Conservation (phyloP, 2,888 invertebrate species). For the Rotaria socialis region DNA sequence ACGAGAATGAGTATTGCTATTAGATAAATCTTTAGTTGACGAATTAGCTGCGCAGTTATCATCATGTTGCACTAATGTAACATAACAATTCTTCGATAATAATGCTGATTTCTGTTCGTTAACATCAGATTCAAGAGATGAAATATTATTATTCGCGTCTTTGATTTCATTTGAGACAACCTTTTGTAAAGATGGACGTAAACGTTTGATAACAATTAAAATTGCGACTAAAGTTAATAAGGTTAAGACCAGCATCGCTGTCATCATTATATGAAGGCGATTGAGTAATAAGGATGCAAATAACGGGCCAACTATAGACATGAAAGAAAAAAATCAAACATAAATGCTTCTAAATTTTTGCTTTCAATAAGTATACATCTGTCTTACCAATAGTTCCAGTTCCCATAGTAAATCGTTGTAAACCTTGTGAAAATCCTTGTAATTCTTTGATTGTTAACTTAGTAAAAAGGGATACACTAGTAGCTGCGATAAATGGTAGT, state of each 20-base stretch:
- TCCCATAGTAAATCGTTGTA: constrained; percentile 52
- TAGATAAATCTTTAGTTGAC: background rate
- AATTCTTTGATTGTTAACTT: constrained; percentile 53
- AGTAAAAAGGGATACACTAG: constrained; percentile 54
- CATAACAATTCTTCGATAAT: background rate
- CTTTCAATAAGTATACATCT: background rate
- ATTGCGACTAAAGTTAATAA: background rate
- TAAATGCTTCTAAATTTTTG: too few species aligned
- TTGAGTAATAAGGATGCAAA: background rate
- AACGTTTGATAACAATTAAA: background rate
- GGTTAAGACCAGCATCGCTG: background rate
- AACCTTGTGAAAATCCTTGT: constrained; percentile 55
- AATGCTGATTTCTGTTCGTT: background rate
- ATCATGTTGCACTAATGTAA: background rate
- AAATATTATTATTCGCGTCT: background rate
- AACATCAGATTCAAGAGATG: background rate
- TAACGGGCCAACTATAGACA: background rate
- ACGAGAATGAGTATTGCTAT: background rate
- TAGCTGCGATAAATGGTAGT: constrained; percentile 53
- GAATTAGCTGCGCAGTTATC: background rate
- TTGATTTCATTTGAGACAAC: background rate
- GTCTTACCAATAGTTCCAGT: constrained; percentile 50
- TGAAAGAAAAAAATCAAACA: background rate
- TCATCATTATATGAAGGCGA: constrained; percentile 15
- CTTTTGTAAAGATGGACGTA: background rate